phyloP scores from a whole-genome alignment of 2,113 vertebrate species.

The Nyctereutes procyonoides region DNA sequence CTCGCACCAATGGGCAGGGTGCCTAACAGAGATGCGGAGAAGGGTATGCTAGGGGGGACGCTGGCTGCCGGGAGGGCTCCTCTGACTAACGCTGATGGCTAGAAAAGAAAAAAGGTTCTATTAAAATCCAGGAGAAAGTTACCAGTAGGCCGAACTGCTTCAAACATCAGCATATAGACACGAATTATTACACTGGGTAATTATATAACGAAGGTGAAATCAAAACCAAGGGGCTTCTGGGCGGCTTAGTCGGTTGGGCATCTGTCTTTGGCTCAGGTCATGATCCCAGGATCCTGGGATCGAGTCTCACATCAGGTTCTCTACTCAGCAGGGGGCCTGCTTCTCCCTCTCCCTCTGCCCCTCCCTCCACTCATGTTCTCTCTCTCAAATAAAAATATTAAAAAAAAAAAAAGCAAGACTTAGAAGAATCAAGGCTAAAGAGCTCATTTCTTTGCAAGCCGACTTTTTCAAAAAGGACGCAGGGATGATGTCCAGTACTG shows the following conservation, averaged over 20 bases:
- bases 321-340: no score
- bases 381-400: no score
- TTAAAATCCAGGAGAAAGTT: not conserved
- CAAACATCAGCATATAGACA: not conserved
- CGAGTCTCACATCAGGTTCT: no score
- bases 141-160: not conserved
- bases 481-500: not conserved
- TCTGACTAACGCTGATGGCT: conserved; percentile 83
- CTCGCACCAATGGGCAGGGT: conserved; percentile 85
- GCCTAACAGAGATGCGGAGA: conserved; percentile 89
- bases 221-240: not conserved
- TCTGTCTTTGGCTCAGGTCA: no score
- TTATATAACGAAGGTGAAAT: not conserved
- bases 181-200: not conserved
- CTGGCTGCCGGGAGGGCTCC: conserved; percentile 88
- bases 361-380: no score
- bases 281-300: no score
- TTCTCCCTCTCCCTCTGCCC: no score
- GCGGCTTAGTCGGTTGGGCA: no score
- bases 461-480: not conserved
- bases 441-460: not conserved
- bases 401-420: not conserved
- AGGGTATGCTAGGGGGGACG: conserved; percentile 86
- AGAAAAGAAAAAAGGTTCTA: not conserved
- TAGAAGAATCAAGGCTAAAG: not conserved